Conservation (phyloP, 2,113 vertebrate species). For the Columbina picui region DNA sequence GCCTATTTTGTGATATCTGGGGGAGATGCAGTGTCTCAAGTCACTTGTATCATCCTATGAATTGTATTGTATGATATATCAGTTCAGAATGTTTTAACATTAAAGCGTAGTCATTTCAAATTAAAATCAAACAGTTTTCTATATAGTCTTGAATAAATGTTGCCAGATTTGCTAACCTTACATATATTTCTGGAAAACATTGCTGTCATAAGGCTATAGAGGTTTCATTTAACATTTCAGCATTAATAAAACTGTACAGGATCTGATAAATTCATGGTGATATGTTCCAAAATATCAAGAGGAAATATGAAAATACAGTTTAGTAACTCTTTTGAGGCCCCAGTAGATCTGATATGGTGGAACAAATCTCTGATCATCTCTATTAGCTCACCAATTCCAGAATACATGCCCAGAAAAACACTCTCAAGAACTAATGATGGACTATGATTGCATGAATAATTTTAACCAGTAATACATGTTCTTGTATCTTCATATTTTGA, state of each 20-base stretch:
- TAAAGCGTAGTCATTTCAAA: constrained; percentile 37
- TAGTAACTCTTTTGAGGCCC: not conserved
- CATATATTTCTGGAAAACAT: not conserved
- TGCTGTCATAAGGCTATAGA: not conserved
- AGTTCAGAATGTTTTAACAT: constrained; percentile 36
- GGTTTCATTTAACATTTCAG: constrained; percentile 48
- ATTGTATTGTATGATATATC: not conserved
- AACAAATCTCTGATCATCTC: not conserved
- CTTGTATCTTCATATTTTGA: not conserved
- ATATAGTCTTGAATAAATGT: not conserved
- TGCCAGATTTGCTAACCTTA: not conserved
- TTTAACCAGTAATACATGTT: not conserved
- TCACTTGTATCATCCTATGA: not conserved
- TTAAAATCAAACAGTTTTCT: constrained; percentile 30
- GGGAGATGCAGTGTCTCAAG: not conserved
- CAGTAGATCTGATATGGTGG: not conserved
- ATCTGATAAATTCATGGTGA: not conserved
- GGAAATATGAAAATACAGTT: not conserved
- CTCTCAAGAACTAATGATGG: not conserved
- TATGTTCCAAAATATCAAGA: constrained; percentile 25
- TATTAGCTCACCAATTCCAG: not conserved
- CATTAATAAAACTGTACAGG: constrained; percentile 11
- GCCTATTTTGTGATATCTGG: not conserved
- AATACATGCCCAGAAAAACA: not conserved
- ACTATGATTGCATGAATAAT: not conserved